Conservation (phyloP, 2,113 vertebrate genomes). For the Tringa solitaria region DNA sequence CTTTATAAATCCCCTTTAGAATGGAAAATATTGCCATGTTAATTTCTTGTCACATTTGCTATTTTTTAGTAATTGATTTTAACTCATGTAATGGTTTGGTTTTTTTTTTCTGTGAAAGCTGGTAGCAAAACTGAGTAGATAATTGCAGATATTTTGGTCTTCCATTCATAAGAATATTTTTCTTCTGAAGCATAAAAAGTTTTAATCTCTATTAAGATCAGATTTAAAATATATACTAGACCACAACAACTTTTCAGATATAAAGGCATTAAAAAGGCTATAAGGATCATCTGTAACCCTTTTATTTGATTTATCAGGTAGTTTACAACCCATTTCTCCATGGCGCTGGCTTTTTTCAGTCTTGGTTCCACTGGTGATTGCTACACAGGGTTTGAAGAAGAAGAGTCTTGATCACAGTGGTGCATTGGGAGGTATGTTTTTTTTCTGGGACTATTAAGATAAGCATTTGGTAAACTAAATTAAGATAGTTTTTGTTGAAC, state of each 20-base stretch:
- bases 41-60: neutral
- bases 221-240: neutral
- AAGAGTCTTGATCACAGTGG: constrained; percentile 88
- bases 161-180: neutral
- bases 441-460: neutral
- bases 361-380: constrained; percentile 82
- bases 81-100: neutral
- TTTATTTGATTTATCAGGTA: constrained; percentile 74
- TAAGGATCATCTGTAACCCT: neutral
- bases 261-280: neutral
- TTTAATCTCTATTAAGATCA: neutral
- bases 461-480: neutral
- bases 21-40: neutral
- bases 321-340: constrained; percentile 87
- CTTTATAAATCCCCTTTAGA: neutral
- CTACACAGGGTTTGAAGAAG: constrained; percentile 80
- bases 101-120: neutral
- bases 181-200: neutral
- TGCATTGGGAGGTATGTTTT: constrained; percentile 85
- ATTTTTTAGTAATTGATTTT: neutral
- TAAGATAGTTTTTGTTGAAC: neutral
- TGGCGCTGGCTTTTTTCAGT: constrained; percentile 96
- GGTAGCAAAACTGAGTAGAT: neutral
- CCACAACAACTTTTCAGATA: neutral
- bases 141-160: neutral